Base-by-base conservation (phyloP, 2,888 invertebrate genomes). In the Volucella inanis region DNA sequence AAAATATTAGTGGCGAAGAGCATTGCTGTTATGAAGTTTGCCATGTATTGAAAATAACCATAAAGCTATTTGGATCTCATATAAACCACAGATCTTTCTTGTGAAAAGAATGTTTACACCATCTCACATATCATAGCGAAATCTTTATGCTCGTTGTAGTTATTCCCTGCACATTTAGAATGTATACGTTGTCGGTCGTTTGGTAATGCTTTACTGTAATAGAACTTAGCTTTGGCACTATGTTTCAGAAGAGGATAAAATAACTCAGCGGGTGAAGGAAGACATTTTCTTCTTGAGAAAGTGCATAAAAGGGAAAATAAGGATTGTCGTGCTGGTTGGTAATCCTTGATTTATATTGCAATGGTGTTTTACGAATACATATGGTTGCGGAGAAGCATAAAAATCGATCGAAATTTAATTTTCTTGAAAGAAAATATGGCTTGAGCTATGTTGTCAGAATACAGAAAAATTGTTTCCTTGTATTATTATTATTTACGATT, bases 381-480 rank as follows among this genome's bases (percentile, higher is more conserved):
- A 54, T 15, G 49, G n/a, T 15, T 14, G 11, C 38, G 38, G 45
- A 18, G 22, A 64, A 68, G 18, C 1, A 43, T 45, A 62, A 61
- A 77, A 82, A 67, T 78, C 78, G 67, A 83, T 83, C 62, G 50
- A 39, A 74, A 74, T 62, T 72, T 68, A 47, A 78, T 83, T 83
- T 78, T 57, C 68, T 64, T 74, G 55, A 78, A 68, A 74, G 64
- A 41, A 68, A 54, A 72, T 61, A 55, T 80, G 41, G 57, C 18
- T 47, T 43, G 55, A 47, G 18, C 76, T 47, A 38, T 9, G 39
- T 31, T 10, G 45, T 38, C 8, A 11, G 8, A 41, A 50, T 39
- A 31, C 43, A 22, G 41, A 14, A 11, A 41, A 41, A 41, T 3
- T 50, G 2, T 41, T 11, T n/a, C 1, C 2, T n/a, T 39, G 15